Base-by-base conservation (phyloP, 1,140 invertebrate genomes). In the Pseudoatta argentina region DNA sequence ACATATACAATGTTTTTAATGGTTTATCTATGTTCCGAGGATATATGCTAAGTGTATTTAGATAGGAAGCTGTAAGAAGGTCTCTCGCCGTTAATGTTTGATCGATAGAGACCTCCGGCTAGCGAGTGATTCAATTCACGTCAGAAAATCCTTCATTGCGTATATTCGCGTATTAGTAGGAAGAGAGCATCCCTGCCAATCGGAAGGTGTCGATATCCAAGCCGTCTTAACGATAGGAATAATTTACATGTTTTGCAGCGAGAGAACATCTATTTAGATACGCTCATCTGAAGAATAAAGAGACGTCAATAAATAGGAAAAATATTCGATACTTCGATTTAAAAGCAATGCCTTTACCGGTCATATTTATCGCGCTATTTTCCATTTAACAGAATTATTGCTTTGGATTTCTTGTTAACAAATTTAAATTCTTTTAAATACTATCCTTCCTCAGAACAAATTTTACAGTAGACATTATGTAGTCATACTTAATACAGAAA, bases 1-100 rank as follows among this genome's bases (percentile, higher is more conserved):
- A 92, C 90, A 93, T 94, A 94, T 92, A 94, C 93, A 94, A 93
- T 93, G 93, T 94, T 94, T 94, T 94, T 94, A 94, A 94, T 93
- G 91, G 91, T 94, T 94, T 94, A 93, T 94, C 92, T 93, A 94
- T 94, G 93, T 95, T 94, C 93, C 92, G 92, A 94, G 90, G 91
- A 93, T 94, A 91, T 92, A 92, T 78, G 85, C 88, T 88, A 92
- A 93, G 89, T 92, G 91, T 92, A 92, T 90, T 92, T 93, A 91
- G 85, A 64, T 91, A 91, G 88, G 64, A 91, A 75, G 86, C 87
- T 89, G 53, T 76, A 87, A 86, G 75, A 83, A 87, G 86, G 90
- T 87, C 79, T 91, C 91, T 91, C 92, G 81, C 87, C 86, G 90
- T 92, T 92, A 88, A 91, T 88, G 86, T 92, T 91, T 89, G 76